These are phyloP conservation scores for Phasia obesa DNA, from an alignment of 2,888 invertebrate species.

Conservation along the genomic window DNA sequence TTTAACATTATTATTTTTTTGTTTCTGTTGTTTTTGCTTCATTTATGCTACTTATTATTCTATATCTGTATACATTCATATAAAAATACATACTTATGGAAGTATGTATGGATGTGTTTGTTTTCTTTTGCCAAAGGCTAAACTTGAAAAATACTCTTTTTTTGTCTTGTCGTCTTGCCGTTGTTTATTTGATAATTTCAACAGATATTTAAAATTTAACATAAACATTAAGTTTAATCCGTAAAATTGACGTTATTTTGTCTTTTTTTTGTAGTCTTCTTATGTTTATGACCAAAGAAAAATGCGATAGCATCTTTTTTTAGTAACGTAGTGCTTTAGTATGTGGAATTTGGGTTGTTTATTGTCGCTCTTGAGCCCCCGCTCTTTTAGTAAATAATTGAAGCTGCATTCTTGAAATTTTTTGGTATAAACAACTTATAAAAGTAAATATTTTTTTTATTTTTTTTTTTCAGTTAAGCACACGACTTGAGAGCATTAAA, in stretches of 20 bases:
- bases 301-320: constrained; percentile 47
- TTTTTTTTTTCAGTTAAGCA: background rate
- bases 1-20: constrained; percentile 49
- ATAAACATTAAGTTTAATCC: constrained; percentile 67
- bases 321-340: constrained; percentile 29
- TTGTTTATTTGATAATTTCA: constrained; percentile 67
- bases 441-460: constrained; percentile 12
- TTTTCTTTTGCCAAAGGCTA: constrained; percentile 46
- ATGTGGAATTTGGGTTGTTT: constrained; percentile 49
- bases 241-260: constrained; percentile 47
- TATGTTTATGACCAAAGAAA: constrained; percentile 60
- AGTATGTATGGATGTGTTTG: constrained; percentile 2
- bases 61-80: too few relatives aligned
- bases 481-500: background rate
- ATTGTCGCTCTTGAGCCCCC: constrained; percentile 27
- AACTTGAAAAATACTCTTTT: constrained; percentile 38
- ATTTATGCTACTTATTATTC: constrained; percentile 64
- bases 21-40: constrained; percentile 37
- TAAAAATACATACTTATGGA: too few relatives aligned
- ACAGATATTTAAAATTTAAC: constrained; percentile 70
- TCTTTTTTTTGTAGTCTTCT: constrained; percentile 31
- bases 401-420: constrained; percentile 68
- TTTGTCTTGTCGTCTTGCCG: constrained; percentile 12
- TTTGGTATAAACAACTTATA: constrained; percentile 9
- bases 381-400: constrained; percentile 25